Conservation (phyloP, 2,888 invertebrate genomes). For the Ichneumoninae sp. region DNA sequence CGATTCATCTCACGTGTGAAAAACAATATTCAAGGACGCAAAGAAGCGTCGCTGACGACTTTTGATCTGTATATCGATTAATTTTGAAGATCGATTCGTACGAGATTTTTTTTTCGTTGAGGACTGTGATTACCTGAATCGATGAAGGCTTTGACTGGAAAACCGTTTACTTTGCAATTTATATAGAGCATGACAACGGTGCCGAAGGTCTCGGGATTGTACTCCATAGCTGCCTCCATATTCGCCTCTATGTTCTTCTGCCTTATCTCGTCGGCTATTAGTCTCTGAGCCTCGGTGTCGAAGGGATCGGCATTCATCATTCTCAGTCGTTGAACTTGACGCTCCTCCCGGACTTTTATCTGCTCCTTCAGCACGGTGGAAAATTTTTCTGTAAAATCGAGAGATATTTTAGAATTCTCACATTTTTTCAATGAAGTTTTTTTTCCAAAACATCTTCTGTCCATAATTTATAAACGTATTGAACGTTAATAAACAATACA, state of each 20-base stretch:
- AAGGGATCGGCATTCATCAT: constrained; percentile 98
- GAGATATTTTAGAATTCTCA: not conserved
- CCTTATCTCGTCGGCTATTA: constrained; percentile 98
- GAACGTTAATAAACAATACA: no score
- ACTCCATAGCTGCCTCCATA: constrained; percentile 99
- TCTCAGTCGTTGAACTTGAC: constrained; percentile 92
- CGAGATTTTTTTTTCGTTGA: not conserved
- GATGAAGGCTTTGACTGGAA: constrained; percentile 98
- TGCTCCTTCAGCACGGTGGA: constrained; percentile 92
- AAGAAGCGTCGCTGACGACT: not conserved
- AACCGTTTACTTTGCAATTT: constrained; percentile 98
- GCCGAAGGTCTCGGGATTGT: constrained; percentile 99
- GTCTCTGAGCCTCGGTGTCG: constrained; percentile 96
- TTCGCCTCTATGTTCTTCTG: constrained; percentile 98
- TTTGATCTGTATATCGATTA: no score
- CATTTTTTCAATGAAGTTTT: not conserved
- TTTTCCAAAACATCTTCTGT: not conserved
- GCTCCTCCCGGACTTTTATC: constrained; percentile 91
- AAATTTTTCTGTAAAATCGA: constrained; percentile 89
- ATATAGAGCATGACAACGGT: constrained; percentile 99
- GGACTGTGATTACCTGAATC: constrained; percentile 90
- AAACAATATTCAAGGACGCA: constrained; percentile 9
- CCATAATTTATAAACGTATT: not conserved
- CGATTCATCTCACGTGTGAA: constrained; percentile 8
- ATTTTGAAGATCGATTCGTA: not conserved